These are phyloP conservation scores for Amyelois transitella DNA, from an alignment of 1,140 invertebrate species.

Conservation along the genomic window DNA sequence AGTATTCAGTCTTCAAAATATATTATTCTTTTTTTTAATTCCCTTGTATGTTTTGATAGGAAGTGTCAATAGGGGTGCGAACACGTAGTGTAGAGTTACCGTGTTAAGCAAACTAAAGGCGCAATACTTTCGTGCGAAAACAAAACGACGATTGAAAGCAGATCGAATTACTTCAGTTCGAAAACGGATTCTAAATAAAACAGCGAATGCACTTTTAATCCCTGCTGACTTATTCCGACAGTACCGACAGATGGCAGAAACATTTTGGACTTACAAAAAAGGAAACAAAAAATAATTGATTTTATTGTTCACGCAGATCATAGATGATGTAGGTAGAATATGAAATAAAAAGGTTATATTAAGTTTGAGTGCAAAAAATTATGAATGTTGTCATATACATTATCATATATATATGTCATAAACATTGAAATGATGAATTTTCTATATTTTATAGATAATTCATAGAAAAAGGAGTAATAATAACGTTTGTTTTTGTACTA, in stretches of 20 bases:
- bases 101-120: slow-evolving; percentile 63
- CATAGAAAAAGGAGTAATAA: no score
- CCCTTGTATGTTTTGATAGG: slow-evolving; percentile 61
- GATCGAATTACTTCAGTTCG: slow-evolving; percentile 61
- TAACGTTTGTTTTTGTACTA: no score
- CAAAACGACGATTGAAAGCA: slow-evolving; percentile 53
- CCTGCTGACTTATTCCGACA: background rate
- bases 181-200: slow-evolving; percentile 52
- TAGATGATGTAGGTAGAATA: background rate
- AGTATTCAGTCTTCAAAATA: no score
- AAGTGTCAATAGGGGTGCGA: slow-evolving; percentile 70
- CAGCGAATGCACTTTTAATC: background rate
- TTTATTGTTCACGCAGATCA: background rate
- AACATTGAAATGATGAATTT: no score
- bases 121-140: slow-evolving; percentile 63
- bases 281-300: background rate
- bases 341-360: no score
- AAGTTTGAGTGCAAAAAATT: no score
- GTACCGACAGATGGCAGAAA: background rate
- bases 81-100: slow-evolving; percentile 53
- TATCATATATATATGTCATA: no score
- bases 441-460: no score
- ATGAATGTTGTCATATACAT: no score
- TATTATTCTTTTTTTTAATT: slow-evolving; percentile 24
- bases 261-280: background rate